Conservation (phyloP, 2,797 vertebrate genomes). For the Acanthopagrus latus region DNA sequence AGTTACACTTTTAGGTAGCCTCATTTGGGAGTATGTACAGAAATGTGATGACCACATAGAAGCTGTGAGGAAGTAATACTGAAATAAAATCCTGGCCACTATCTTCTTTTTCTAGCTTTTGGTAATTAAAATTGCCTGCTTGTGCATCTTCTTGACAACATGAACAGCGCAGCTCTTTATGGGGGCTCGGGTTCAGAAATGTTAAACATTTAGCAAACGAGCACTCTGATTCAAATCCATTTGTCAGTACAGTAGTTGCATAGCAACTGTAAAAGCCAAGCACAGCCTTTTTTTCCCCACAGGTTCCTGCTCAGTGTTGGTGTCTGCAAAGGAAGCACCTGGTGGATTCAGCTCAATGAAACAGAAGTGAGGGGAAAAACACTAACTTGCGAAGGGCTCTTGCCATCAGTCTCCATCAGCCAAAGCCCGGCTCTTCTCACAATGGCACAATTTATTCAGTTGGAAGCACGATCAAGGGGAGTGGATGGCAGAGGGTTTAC, state of each 20-base stretch:
- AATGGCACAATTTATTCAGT: slow-evolving; percentile 46
- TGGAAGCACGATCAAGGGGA: slow-evolving; percentile 40
- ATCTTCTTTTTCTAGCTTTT: slow-evolving; percentile 3
- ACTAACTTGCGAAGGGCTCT: slow-evolving; percentile 28
- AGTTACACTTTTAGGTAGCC: not conserved
- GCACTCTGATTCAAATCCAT: slow-evolving; percentile 10
- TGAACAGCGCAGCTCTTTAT: slow-evolving; percentile 30
- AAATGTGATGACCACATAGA: slow-evolving; percentile 21
- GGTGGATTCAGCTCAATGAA: slow-evolving; percentile 40
- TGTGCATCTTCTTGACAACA: slow-evolving; percentile 37
- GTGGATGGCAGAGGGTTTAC: slow-evolving; percentile 51
- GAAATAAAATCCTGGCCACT: not conserved
- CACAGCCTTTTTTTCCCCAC: slow-evolving; percentile 47
- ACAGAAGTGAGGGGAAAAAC: slow-evolving; percentile 48
- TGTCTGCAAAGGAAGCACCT: slow-evolving; percentile 14
- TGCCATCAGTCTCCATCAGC: slow-evolving; percentile 68
- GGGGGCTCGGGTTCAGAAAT: slow-evolving; percentile 32
- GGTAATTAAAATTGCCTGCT: slow-evolving; percentile 22
- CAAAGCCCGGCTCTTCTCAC: slow-evolving; percentile 34
- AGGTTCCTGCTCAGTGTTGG: slow-evolving; percentile 23
- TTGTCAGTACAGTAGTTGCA: slow-evolving; percentile 48
- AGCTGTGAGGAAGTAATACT: slow-evolving; percentile 2
- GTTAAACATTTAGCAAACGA: slow-evolving; percentile 34
- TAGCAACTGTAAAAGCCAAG: slow-evolving; percentile 53
- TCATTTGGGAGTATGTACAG: not conserved